phyloP scores from a whole-genome alignment of 1,140 invertebrate genomes.

The Hyles euphorbiae region DNA sequence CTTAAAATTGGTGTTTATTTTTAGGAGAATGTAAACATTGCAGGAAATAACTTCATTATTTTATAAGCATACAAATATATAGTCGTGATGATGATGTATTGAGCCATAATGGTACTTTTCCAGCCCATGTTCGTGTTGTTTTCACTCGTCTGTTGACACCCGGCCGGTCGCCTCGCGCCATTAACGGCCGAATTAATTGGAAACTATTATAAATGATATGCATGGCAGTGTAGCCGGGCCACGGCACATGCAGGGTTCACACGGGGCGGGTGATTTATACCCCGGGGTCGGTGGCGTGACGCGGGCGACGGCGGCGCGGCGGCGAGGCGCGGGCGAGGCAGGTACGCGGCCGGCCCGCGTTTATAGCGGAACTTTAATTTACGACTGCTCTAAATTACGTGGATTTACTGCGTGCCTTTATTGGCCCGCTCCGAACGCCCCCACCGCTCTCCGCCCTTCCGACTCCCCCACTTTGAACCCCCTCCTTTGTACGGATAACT shows the following conservation, averaged over 20 bases:
- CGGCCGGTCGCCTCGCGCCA: too few relatives aligned
- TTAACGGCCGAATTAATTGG: background rate
- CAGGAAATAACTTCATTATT: too few relatives aligned
- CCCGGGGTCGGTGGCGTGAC: conserved; percentile 30
- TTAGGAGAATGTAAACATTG: too few relatives aligned
- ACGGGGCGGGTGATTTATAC: conserved; percentile 58
- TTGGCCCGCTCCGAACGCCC: conserved; percentile 58
- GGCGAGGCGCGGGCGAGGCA: conserved; percentile 43
- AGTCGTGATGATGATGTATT: too few relatives aligned
- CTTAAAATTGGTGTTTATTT: too few relatives aligned
- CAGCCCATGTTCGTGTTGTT: too few relatives aligned
- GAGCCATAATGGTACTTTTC: too few relatives aligned
- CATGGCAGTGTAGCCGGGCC: conserved; percentile 5
- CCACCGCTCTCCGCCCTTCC: conserved; percentile 39
- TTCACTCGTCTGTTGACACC: too few relatives aligned
- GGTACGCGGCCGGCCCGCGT: conserved; percentile 44
- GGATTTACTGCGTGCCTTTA: conserved; percentile 71
- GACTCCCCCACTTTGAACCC: conserved; percentile 35
- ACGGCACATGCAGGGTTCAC: conserved; percentile 38
- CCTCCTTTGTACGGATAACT: conserved; percentile 31
- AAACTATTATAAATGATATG: background rate
- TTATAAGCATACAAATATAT: too few relatives aligned
- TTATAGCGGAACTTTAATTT: conserved; percentile 74
- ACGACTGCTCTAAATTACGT: conserved; percentile 71
- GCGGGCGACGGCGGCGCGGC: conserved; percentile 24